A percentile compares a stretch with the other conserved stretches of the same genome.
Evolutionary conservation across 2,113 vertebrate genomes (phyloP).

Genomic region (Corapipo altera): DNA sequence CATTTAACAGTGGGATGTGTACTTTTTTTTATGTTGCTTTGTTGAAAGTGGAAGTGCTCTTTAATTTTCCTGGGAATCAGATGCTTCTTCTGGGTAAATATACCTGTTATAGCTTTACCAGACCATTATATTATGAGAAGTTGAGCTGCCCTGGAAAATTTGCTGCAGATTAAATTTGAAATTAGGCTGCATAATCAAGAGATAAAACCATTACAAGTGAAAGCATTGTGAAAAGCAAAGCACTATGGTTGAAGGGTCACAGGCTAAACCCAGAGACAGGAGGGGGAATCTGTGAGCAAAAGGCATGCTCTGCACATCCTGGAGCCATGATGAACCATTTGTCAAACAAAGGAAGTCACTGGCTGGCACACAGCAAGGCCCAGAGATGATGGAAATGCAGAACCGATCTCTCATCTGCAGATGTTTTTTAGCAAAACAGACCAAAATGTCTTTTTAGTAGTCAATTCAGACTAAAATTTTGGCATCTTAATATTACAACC

Average conservation of each 20-base stretch:
- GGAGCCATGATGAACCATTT: background rate
- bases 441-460: background rate
- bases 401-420: background rate
- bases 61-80: slow-evolving; percentile 2
- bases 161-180: background rate
- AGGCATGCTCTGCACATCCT: background rate
- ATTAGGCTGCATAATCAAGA: background rate
- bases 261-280: too few species aligned
- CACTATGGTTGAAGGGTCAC: background rate
- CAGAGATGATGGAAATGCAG: background rate
- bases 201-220: background rate
- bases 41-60: slow-evolving; percentile 4
- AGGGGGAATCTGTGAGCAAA: background rate
- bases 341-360: background rate
- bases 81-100: slow-evolving; percentile 8
- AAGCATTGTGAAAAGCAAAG: background rate
- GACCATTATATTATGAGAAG: background rate
- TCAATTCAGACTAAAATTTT: background rate
- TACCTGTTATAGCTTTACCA: background rate
- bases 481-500: background rate
- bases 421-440: background rate
- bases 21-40: background rate
- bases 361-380: background rate
- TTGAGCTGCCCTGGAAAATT: background rate
- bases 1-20: slow-evolving; percentile 20